These are phyloP conservation scores for Colletes gigas DNA, from an alignment of 1,140 invertebrate genomes.

Conservation along the genomic window DNA sequence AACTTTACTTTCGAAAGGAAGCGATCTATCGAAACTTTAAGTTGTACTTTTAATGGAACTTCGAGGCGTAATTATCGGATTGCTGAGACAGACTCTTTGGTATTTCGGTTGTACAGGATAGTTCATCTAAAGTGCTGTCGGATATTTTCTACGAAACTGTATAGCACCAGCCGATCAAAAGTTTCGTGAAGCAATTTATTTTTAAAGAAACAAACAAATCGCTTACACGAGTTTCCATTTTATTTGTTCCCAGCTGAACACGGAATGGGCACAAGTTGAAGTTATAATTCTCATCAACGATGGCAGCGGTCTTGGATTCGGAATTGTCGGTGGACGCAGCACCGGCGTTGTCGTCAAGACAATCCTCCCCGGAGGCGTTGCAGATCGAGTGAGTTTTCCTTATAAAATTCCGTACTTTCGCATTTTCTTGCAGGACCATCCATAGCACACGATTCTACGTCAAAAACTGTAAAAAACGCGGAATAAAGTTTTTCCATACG, in stretches of 20 bases:
- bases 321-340: constrained; percentile 97
- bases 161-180: too few species aligned
- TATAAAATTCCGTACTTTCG: not conserved
- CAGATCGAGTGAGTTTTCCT: constrained; percentile 90
- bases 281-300: constrained; percentile 97
- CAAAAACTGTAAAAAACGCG: not conserved
- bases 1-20: not conserved
- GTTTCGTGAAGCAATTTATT: too few species aligned
- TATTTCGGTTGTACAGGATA: too few species aligned
- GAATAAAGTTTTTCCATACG: not conserved
- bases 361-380: constrained; percentile 96
- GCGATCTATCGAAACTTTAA: constrained; percentile 22
- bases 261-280: constrained; percentile 98
- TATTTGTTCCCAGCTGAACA: constrained; percentile 84
- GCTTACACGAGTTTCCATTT: not conserved
- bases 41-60: not conserved
- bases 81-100: too few species aligned
- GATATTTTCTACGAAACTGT: too few species aligned
- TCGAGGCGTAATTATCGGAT: constrained; percentile 11
- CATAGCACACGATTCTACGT: not conserved
- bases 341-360: constrained; percentile 99
- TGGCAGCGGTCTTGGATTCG: constrained; percentile 97
- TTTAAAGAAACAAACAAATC: too few species aligned
- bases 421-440: not conserved
- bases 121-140: too few species aligned